These are phyloP conservation scores for Mesoligia furuncula DNA, from an alignment of 2,888 invertebrate species.

Conservation along the genomic window DNA sequence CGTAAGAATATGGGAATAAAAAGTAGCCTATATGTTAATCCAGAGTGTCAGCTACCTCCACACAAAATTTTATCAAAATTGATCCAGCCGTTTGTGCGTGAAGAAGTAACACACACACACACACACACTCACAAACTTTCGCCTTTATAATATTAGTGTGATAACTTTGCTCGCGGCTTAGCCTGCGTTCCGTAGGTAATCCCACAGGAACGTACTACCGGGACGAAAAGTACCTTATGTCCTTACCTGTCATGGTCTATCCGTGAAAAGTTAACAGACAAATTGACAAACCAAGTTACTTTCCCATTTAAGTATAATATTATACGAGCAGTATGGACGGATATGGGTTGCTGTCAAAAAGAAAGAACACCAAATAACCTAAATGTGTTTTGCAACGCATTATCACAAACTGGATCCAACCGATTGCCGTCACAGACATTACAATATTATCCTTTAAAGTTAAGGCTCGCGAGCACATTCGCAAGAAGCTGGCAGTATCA, in stretches of 20 bases:
- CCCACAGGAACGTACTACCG: neutral
- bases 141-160: too few relatives aligned
- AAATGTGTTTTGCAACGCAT: neutral
- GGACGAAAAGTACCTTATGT: neutral
- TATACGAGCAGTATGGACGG: neutral
- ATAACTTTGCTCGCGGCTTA: neutral
- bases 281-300: neutral
- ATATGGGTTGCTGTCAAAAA: neutral
- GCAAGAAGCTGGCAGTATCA: too few relatives aligned
- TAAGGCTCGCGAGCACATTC: too few relatives aligned
- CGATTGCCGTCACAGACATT: neutral
- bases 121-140: too few relatives aligned
- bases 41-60: too few relatives aligned
- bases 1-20: too few relatives aligned
- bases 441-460: too few relatives aligned
- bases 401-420: neutral
- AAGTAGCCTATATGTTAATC: too few relatives aligned
- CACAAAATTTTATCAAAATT: too few relatives aligned
- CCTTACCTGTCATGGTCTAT: neutral
- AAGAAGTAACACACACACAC: too few relatives aligned
- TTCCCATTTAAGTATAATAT: neutral
- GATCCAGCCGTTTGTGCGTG: too few relatives aligned
- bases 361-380: neutral
- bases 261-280: neutral
- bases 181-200: neutral